A percentile compares a stretch with the other conserved stretches of the same genome.
phyloP scores from a whole-genome alignment of 2,113 vertebrate genomes.

The Callipepla squamata region DNA sequence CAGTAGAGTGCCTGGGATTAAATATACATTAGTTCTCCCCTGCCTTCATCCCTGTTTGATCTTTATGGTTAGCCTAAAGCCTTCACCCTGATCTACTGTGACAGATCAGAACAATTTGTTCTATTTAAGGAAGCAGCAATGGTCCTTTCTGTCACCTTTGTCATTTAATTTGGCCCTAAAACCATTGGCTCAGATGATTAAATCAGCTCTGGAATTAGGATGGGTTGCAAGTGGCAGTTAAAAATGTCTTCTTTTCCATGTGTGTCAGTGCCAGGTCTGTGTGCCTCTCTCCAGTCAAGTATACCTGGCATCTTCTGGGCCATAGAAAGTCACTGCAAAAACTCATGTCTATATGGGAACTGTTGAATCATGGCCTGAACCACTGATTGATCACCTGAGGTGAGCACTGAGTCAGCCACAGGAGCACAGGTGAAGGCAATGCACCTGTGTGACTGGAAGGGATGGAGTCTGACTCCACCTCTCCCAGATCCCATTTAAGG shows the following conservation, averaged over 20 bases:
- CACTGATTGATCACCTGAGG: too few relatives aligned
- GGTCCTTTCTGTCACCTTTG: constrained; percentile 7
- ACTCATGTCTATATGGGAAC: fast-evolving
- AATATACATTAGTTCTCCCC: not conserved
- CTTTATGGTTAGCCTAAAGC: not conserved
- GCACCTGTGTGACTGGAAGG: too few relatives aligned
- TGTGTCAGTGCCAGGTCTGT: not conserved
- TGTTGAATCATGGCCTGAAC: too few relatives aligned
- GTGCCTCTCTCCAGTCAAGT: not conserved
- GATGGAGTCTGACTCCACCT: too few relatives aligned
- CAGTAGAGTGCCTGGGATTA: not conserved
- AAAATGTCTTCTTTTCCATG: fast-evolving
- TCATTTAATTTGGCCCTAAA: constrained; percentile 46
- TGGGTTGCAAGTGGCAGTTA: not conserved
- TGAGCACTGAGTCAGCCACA: too few relatives aligned
- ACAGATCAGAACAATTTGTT: constrained; percentile 32
- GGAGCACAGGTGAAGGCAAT: too few relatives aligned
- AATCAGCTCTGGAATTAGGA: constrained; percentile 26
- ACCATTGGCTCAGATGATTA: constrained; percentile 45
- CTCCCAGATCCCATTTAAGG: too few relatives aligned
- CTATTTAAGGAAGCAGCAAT: not conserved
- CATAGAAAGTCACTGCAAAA: not conserved
- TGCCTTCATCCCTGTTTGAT: not conserved
- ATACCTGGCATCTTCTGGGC: not conserved
- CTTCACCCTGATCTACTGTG: constrained; percentile 46